Evolutionary conservation across 2,888 invertebrate genomes (phyloP).

Genomic region (Minunthozetes semirufus): DNA sequence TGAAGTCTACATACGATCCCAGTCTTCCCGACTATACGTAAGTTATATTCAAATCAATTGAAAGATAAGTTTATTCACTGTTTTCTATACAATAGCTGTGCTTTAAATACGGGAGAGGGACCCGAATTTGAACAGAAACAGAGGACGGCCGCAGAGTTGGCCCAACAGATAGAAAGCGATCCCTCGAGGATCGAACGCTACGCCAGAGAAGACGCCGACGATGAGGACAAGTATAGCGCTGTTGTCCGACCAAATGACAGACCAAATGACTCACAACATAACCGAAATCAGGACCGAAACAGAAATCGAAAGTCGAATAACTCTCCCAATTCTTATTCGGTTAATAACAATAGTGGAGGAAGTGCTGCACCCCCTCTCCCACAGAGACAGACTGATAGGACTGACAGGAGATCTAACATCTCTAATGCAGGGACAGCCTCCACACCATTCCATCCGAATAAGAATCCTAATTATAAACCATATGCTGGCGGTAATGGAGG

Average conservation of each 20-base stretch:
- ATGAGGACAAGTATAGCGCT: conserved; percentile 76
- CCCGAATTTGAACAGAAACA: conserved; percentile 77
- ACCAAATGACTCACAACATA: background rate
- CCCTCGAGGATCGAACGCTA: conserved; percentile 73
- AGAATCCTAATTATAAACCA: conserved; percentile 17
- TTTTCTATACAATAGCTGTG: conserved; percentile 51
- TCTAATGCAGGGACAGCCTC: conserved; percentile 33
- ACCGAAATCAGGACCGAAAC: conserved; percentile 14
- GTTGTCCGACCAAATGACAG: conserved; percentile 54
- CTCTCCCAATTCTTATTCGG: background rate
- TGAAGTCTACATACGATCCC: conserved; percentile 85
- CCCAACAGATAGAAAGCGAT: conserved; percentile 83
- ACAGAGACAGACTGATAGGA: too few species aligned
- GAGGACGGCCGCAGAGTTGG: conserved; percentile 79
- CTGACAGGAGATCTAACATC: too few species aligned
- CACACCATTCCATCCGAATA: conserved; percentile 32
- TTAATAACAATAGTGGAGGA: background rate
- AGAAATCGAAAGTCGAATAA: conserved; percentile 11
- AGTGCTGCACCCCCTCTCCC: background rate
- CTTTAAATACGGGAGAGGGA: conserved; percentile 73
- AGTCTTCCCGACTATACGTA: conserved; percentile 79
- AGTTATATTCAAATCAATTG: conserved; percentile 42
- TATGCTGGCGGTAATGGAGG: background rate
- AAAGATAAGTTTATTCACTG: conserved; percentile 40
- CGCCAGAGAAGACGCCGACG: conserved; percentile 57